phyloP scores from a whole-genome alignment of 2,888 invertebrate genomes.

The Eupithecia exiguata region DNA sequence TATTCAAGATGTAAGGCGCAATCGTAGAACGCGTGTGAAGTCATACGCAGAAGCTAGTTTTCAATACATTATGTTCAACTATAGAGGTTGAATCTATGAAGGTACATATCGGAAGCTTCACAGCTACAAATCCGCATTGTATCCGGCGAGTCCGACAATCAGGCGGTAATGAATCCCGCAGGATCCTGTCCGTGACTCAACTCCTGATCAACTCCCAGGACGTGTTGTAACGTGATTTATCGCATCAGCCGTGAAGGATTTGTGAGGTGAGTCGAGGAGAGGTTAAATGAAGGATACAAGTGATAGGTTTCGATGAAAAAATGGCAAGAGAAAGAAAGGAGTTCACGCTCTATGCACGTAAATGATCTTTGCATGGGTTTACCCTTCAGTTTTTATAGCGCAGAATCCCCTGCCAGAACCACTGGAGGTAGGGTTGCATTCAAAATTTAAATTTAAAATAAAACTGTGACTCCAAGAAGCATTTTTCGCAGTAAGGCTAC shows the following conservation, averaged over 20 bases:
- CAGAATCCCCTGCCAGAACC: background rate
- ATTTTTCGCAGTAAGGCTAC: no score
- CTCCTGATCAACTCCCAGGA: conserved; percentile 79
- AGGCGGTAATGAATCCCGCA: conserved; percentile 80
- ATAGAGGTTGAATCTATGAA: background rate
- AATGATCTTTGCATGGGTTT: background rate
- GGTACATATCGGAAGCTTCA: background rate
- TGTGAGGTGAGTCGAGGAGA: conserved; percentile 33
- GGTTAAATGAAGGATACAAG: background rate
- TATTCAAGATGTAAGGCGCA: background rate
- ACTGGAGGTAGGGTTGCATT: background rate
- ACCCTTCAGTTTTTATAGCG: background rate
- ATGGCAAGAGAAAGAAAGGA: background rate
- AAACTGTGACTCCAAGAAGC: no score
- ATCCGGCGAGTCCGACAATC: conserved; percentile 59
- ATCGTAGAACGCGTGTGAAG: background rate
- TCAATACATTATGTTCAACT: background rate
- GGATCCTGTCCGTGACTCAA: conserved; percentile 81
- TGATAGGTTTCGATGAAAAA: background rate
- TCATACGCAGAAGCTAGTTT: background rate
- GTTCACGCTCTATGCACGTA: background rate
- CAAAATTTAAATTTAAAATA: background rate
- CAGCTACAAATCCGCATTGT: conserved; percentile 22
- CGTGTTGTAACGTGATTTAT: conserved; percentile 63
- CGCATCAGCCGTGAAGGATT: conserved; percentile 49